A percentile compares a stretch with the other conserved stretches of the same genome.
Conservation (phyloP, 2,888 invertebrate species). For the Ptychoptera contaminata region DNA sequence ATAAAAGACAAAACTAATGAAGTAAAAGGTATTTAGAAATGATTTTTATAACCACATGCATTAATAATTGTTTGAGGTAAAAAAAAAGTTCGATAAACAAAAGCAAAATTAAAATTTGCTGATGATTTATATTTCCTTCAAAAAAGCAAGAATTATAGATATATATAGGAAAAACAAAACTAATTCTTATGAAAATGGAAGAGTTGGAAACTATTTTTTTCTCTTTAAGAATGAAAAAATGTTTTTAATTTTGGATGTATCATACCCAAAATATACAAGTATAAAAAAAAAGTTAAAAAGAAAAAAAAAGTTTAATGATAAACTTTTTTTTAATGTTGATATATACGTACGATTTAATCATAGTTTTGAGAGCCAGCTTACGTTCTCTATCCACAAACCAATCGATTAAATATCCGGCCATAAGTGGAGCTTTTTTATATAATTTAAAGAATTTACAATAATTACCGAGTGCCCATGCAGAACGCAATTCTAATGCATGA, state of each 20-base stretch:
- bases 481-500: conserved; percentile 75
- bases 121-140: too few species aligned
- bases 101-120: too few species aligned
- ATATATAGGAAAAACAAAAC: too few species aligned
- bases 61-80: too few species aligned
- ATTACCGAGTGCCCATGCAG: conserved; percentile 88
- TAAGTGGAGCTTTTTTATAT: conserved; percentile 77
- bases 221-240: too few species aligned
- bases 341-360: conserved; percentile 91
- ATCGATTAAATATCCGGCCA: conserved; percentile 94
- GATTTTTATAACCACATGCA: too few species aligned
- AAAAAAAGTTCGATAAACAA: too few species aligned
- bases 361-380: conserved; percentile 76
- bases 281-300: neutral
- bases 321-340: neutral
- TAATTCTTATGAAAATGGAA: too few species aligned
- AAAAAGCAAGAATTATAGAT: too few species aligned
- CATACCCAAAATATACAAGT: neutral
- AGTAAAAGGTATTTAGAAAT: too few species aligned
- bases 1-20: too few species aligned
- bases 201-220: too few species aligned
- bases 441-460: conserved; percentile 85
- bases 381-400: conserved; percentile 95
- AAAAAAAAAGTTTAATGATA: neutral
- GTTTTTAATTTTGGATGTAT: neutral